Percentiles rank a stretch among this genome's conserved stretches.
phyloP scores from a whole-genome alignment of 2,113 vertebrate genomes.

The Podarcis raffonei region DNA sequence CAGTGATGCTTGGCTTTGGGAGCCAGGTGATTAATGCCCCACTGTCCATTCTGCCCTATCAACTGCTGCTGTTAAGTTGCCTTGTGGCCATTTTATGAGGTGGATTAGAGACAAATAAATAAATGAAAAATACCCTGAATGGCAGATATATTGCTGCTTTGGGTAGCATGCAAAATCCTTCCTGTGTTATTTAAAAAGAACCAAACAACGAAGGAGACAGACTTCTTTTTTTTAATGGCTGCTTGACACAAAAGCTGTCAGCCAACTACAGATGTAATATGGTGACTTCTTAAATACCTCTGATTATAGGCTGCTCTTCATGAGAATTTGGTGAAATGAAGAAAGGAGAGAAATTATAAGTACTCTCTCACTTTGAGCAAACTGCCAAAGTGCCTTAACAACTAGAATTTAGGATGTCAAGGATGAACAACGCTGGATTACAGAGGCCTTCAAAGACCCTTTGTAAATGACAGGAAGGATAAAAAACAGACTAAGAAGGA shows the following conservation, averaged over 20 bases:
- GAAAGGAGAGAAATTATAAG: slow-evolving; percentile 16
- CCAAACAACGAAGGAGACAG: neutral
- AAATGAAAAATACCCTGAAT: neutral
- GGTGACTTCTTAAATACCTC: neutral
- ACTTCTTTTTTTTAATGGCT: neutral
- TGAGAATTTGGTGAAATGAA: neutral
- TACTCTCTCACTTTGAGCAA: neutral
- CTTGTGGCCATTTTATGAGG: neutral
- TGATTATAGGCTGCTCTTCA: neutral
- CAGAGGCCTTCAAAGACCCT: neutral
- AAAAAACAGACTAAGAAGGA: neutral
- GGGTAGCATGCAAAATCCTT: neutral
- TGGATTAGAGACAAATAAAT: neutral
- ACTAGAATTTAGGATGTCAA: slow-evolving; percentile 15
- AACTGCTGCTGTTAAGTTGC: neutral
- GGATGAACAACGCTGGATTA: neutral
- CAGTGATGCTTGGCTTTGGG: too few relatives aligned
- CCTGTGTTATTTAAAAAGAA: neutral
- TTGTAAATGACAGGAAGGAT: neutral
- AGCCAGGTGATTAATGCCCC: too few relatives aligned
- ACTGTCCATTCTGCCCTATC: too few relatives aligned
- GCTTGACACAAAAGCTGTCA: slow-evolving; percentile 13
- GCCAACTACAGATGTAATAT: neutral
- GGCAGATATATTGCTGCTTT: neutral
- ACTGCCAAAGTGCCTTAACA: neutral